Base-by-base conservation (phyloP, 2,113 vertebrate species). In the Gobio gobio region DNA sequence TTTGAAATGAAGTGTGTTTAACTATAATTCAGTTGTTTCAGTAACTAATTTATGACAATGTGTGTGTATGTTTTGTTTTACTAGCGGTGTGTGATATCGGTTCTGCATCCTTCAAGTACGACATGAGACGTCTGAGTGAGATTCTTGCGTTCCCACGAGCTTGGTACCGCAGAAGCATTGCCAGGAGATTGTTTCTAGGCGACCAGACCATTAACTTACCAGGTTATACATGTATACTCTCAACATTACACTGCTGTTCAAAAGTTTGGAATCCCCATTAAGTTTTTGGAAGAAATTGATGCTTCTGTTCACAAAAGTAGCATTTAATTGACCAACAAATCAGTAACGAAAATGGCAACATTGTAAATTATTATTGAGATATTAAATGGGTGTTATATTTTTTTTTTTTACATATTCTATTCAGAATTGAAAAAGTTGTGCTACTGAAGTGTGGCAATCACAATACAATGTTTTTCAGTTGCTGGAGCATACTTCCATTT, bases 71-170 rank as follows among this genome's bases (percentile, higher is more conserved):
- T 26, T 10, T n/a, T 16, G 33, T 7, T 36, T 14, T 56, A 51
- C 73, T 88, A 99, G 98, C 98, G 82, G 98, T 99, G 82, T 99
- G 98, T 88, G 98, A 99, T 91, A 99, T 99, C 78, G 98, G 98
- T 54, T 99, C 98, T 1, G 98, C 98, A 66, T 99, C 98, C 66
- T 99, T 99, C 89, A 99, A 99, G 88, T 99, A 99, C 0, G 98
- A 99, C 90, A 99, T 99, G 98, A 95, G 98, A 22, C 94, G 98
- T 49, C 96, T 99, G 87, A 98, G 98, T 84, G 98, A 99, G 93
- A 99, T 99, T 90, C 93, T 99, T 86, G 98, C 98, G 66, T 99
- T 99, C 89, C 98, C 98, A 1, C 96, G 96, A 89, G 98, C 98
- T 75, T 99, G 98, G 98, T 99, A 99, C 87, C 96, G 98, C 20